Percentiles rank a stretch among this genome's conserved stretches.
phyloP scores from a whole-genome alignment of 2,797 vertebrate species.

The Kryptolebias ocellatus region DNA sequence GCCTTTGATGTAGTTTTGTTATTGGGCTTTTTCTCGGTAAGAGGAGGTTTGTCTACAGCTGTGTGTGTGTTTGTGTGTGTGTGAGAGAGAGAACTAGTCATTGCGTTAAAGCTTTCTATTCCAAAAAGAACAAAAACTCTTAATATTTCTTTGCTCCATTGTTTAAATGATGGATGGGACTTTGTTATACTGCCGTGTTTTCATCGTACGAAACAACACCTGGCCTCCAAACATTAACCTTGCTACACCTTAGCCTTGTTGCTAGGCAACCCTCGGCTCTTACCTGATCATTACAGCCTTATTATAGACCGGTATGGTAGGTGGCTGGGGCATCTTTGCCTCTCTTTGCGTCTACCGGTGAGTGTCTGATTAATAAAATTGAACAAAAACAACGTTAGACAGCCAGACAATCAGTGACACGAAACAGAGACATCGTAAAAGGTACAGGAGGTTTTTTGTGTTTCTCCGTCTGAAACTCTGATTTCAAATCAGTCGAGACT shows the following conservation, averaged over 20 bases:
- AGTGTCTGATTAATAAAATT: constrained; percentile 24
- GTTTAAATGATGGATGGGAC: constrained; percentile 25
- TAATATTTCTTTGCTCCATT: constrained; percentile 17
- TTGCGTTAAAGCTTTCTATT: constrained; percentile 1
- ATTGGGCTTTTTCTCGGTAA: constrained; percentile 20
- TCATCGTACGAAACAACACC: constrained; percentile 73
- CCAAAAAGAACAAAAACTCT: constrained; percentile 8
- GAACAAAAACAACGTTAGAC: constrained; percentile 11
- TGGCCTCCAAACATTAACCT: constrained; percentile 81
- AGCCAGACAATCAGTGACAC: constrained; percentile 2
- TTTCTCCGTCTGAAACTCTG: constrained; percentile 58
- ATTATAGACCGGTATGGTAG: constrained; percentile 66
- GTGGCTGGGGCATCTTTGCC: constrained; percentile 51
- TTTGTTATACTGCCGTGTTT: constrained; percentile 50
- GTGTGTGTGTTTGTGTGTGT: constrained; percentile 15
- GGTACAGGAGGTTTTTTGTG: constrained; percentile 38
- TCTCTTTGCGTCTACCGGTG: constrained; percentile 11
- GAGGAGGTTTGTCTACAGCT: constrained; percentile 9
- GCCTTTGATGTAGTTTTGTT: constrained; percentile 18
- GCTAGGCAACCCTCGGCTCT: constrained; percentile 79
- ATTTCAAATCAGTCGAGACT: constrained; percentile 69
- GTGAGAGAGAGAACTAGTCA: background rate
- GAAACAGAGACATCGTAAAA: constrained; percentile 35
- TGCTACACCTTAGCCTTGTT: constrained; percentile 80
- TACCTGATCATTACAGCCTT: constrained; percentile 66